A percentile compares a stretch with the other conserved stretches of the same genome.
Conservation (phyloP, 1,140 invertebrate species). For the Drosophila athabasca region DNA sequence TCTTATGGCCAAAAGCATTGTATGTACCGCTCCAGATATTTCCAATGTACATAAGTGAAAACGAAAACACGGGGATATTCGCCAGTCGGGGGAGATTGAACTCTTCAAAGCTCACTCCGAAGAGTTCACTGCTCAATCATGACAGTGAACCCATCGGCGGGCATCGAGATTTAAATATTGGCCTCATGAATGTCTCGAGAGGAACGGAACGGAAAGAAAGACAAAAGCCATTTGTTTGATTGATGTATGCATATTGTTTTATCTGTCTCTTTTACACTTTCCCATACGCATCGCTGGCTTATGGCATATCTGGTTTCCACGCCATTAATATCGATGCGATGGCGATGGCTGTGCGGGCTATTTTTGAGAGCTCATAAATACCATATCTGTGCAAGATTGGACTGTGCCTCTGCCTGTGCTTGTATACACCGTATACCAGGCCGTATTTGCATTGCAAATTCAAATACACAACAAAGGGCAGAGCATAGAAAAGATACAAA, state of each 20-base stretch:
- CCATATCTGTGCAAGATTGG: conserved; percentile 33
- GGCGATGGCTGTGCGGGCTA: conserved; percentile 30
- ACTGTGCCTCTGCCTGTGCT: not conserved
- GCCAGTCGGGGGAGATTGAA: conserved; percentile 9
- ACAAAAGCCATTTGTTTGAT: conserved; percentile 52
- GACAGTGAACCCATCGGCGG: not conserved
- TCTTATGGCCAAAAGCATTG: too few species aligned
- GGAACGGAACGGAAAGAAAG: conserved; percentile 20
- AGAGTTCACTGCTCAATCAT: conserved; percentile 20
- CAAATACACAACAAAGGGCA: conserved; percentile 28
- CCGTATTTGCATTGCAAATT: conserved; percentile 64
- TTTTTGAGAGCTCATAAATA: conserved; percentile 68
- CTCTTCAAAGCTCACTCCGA: conserved; percentile 5
- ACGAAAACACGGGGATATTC: conserved; percentile 1
- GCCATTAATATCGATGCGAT: conserved; percentile 39
- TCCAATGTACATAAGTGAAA: too few species aligned
- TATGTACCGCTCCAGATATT: not conserved
- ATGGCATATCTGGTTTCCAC: conserved; percentile 51
- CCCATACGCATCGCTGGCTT: conserved; percentile 33
- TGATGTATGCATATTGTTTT: conserved; percentile 54
- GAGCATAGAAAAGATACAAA: not conserved
- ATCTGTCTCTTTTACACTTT: conserved; percentile 61
- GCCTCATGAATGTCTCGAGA: conserved; percentile 1
- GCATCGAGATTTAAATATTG: conserved; percentile 36
- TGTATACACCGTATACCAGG: conserved; percentile 10